phyloP scores from a whole-genome alignment of 2,797 vertebrate genomes.

The Ara ararauna region DNA sequence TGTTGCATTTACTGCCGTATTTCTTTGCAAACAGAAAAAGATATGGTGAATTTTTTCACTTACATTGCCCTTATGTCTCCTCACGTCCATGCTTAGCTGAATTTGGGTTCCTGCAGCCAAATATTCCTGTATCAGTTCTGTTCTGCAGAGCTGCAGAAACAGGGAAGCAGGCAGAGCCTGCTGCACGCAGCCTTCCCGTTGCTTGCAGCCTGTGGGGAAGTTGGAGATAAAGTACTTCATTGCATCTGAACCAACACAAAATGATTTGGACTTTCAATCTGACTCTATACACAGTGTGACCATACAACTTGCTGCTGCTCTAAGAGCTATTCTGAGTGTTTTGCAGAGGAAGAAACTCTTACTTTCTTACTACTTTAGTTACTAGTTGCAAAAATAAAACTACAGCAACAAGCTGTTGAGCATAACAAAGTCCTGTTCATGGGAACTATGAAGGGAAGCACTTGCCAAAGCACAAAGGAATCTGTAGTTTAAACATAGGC shows the following conservation, averaged over 20 bases:
- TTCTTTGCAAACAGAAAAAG: background rate
- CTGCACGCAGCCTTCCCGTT: background rate
- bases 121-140: background rate
- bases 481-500: constrained; percentile 70
- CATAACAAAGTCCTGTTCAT: background rate
- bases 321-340: background rate
- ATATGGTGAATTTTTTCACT: background rate
- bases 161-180: background rate
- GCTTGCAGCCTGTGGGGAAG: background rate
- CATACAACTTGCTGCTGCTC: background rate
- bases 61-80: background rate
- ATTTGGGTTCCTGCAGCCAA: background rate
- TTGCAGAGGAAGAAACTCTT: background rate
- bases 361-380: constrained; percentile 4
- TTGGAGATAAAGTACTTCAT: background rate
- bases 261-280: background rate
- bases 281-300: background rate
- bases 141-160: background rate
- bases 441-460: background rate
- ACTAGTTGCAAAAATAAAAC: constrained; percentile 27
- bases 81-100: background rate
- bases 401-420: constrained; percentile 20
- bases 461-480: constrained; percentile 61
- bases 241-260: background rate
- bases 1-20: background rate